These are phyloP conservation scores for Nomada fucata DNA, from an alignment of 2,888 invertebrate species.

Conservation along the genomic window DNA sequence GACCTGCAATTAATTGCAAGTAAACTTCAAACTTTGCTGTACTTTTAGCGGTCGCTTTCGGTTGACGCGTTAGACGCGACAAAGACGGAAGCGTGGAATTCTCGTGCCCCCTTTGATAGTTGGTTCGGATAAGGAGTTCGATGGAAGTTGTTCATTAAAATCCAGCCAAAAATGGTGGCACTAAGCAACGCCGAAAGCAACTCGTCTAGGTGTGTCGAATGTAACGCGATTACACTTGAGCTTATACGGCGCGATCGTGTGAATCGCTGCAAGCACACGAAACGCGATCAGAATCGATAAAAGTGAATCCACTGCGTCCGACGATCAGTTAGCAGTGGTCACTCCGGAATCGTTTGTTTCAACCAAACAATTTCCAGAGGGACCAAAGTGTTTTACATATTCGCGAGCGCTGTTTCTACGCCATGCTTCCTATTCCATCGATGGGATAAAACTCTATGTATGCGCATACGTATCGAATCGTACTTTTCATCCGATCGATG, in stretches of 20 bases:
- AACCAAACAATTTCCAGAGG: constrained; percentile 21
- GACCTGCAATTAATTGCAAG: constrained; percentile 85
- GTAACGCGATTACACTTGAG: constrained; percentile 13
- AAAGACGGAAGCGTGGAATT: constrained; percentile 44
- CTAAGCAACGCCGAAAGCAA: neutral
- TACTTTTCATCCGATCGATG: constrained; percentile 23
- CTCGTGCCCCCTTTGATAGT: neutral
- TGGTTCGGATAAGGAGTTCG: too few species aligned
- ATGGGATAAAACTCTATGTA: constrained; percentile 26
- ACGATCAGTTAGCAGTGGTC: constrained; percentile 15
- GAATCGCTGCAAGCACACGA: neutral
- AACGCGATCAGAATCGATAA: constrained; percentile 20
- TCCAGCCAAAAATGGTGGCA: too few species aligned
- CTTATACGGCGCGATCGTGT: neutral
- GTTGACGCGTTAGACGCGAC: constrained; percentile 12
- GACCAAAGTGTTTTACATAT: constrained; percentile 22
- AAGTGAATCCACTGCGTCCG: constrained; percentile 34
- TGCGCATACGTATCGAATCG: constrained; percentile 8
- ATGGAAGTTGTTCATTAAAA: too few species aligned
- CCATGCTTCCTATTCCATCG: neutral
- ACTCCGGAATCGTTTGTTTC: constrained; percentile 20
- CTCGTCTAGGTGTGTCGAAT: neutral
- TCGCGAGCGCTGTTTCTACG: constrained; percentile 6
- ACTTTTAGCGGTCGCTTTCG: constrained; percentile 49
- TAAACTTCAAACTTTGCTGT: constrained; percentile 50